A percentile compares a stretch with the other conserved stretches of the same genome.
Evolutionary conservation across 53 echinoderm and acorn worm species (phyloP).

Genomic region (Arbacia lixula): DNA sequence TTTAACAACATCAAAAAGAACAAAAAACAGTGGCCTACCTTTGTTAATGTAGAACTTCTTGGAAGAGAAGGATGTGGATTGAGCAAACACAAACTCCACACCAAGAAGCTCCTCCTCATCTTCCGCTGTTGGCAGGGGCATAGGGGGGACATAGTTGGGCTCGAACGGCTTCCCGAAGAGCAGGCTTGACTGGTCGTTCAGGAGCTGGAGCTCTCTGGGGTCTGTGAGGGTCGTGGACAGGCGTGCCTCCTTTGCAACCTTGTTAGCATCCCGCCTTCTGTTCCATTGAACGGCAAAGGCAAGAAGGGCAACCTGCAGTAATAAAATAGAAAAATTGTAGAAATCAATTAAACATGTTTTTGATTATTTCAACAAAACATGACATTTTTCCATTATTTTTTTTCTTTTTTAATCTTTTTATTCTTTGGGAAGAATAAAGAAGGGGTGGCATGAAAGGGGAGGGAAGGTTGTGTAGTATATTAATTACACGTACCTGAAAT

Average conservation of each 20-base stretch:
- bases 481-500: conserved; percentile 60
- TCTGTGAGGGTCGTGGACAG: too few species aligned
- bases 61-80: conserved; percentile 40
- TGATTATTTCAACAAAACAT: too few species aligned
- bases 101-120: conserved; percentile 42
- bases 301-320: conserved; percentile 64
- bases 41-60: conserved; percentile 39
- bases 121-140: conserved; percentile 1
- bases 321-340: background rate
- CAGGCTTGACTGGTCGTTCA: background rate
- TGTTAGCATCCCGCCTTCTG: conserved; percentile 42
- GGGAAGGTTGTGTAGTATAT: too few species aligned
- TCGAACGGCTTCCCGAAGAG: conserved; percentile 17
- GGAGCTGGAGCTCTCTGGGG: background rate
- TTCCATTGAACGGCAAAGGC: conserved; percentile 76
- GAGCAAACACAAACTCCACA: conserved; percentile 23
- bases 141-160: conserved; percentile 49
- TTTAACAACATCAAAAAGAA: conserved; percentile 20
- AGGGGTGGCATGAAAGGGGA: too few species aligned
- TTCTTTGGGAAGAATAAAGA: too few species aligned
- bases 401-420: too few species aligned
- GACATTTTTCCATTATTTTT: too few species aligned
- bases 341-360: too few species aligned
- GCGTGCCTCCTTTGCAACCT: conserved; percentile 61
- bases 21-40: conserved; percentile 20